Base-by-base conservation (phyloP, 2,113 vertebrate genomes). In the Ceyx margarethae region DNA sequence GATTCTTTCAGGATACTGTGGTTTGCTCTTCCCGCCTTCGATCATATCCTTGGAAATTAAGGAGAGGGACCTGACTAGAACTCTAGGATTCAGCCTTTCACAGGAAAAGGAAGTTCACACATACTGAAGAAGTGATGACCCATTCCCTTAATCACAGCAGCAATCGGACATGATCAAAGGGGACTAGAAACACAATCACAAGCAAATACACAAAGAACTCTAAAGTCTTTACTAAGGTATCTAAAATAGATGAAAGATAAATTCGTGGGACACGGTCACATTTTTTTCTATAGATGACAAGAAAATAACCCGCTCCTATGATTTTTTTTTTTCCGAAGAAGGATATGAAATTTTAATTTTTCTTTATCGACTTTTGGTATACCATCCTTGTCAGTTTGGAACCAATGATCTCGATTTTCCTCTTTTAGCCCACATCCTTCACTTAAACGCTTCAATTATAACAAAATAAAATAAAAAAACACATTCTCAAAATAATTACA, bases 381-480 rank as follows among this genome's bases (percentile, higher is more conserved):
- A 37, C 9, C 5, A 13, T 28, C 8, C 14, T 13, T 20, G 28
- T 10, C 50, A 42, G 13, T 45, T n/a, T 20, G 5, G 15, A 68
- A 50, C 2, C 2, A 81, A 28, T 0, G 2, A 54, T 18, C 3
- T 0, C 5, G 3, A 18, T 28, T 42, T 65, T 5, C 4, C 11
- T 50, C 57, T 25, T 45, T 50, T 15, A 66, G 6, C 31, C 51
- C 8, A 1, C 3, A 1, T 22, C 4, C 13, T 62, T 74, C 7
- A 1, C 10, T 14, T 71, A 65, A 75, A 37, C 6, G 10, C 0
- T 46, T 61, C 9, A 8, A 5, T 10, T 26, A 15, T 5, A 50
- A 35, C 7, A 78, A 54, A 71, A 9, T 5, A 6, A 43, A 15
- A 60, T 23, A 3, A 17, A 48, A 62, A 26, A 1, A 6, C 3